Percentiles rank a stretch among this genome's conserved stretches.
Evolutionary conservation across 53 echinoderm and acorn worm genomes (phyloP).

Genomic region (Patiria pectinifera): DNA sequence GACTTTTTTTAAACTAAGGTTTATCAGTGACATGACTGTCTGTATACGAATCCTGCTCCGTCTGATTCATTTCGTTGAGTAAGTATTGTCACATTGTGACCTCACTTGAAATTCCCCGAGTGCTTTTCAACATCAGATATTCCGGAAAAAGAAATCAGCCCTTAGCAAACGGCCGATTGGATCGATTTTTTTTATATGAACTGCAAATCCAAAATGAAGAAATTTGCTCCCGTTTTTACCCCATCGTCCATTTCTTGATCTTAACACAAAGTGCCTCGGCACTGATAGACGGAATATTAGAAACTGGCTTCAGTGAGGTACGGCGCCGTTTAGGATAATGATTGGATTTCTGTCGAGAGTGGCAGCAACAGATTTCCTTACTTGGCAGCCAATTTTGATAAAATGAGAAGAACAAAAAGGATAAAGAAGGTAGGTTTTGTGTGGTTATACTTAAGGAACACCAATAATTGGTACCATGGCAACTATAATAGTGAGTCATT

Average conservation of each 20-base stretch:
- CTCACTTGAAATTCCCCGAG: not conserved
- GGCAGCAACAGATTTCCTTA: not conserved
- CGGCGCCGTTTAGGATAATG: not conserved
- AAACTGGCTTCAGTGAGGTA: not conserved
- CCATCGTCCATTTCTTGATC: not conserved
- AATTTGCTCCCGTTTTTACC: not conserved
- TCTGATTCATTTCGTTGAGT: no score
- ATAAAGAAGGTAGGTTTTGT: not conserved
- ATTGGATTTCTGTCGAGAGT: slow-evolving; percentile 1
- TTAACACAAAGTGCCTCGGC: not conserved
- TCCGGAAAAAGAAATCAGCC: not conserved
- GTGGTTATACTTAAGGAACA: not conserved
- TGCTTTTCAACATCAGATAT: not conserved
- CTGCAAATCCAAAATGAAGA: not conserved
- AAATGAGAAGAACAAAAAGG: not conserved
- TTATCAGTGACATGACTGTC: not conserved
- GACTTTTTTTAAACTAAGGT: not conserved
- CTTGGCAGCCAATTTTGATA: not conserved
- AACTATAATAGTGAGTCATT: slow-evolving; percentile 24
- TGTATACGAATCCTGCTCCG: not conserved
- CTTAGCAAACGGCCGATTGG: not conserved
- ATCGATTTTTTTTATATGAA: not conserved
- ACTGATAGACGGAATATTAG: not conserved
- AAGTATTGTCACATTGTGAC: not conserved
- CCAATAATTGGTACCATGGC: slow-evolving; percentile 11